Evolutionary conservation across 2,797 vertebrate species (phyloP), one percentile per base, ranked within the genome.

Genomic region (Oreonectes daqikongensis): DNA sequence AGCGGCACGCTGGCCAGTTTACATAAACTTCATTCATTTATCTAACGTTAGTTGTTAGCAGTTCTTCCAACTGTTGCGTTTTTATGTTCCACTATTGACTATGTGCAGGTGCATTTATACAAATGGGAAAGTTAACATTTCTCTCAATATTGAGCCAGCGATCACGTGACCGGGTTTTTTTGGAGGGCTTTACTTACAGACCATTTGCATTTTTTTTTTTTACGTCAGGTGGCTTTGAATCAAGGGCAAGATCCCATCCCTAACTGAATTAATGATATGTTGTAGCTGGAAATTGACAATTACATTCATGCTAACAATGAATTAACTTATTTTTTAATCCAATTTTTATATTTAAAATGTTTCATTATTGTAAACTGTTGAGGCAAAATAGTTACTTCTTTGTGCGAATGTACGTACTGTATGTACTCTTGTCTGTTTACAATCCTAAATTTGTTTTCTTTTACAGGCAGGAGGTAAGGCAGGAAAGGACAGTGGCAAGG

Each of bases 401-500:
- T n/a, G n/a, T n/a, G n/a, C n/a, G n/a, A n/a, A n/a, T n/a, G n/a
- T n/a, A n/a, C n/a, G n/a, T n/a, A n/a, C n/a, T n/a, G n/a, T n/a
- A n/a, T n/a, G n/a, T n/a, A n/a, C n/a, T n/a, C n/a, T n/a, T n/a
- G n/a, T n/a, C n/a, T n/a, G 46, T 4, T 0, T 11, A 42, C 1
- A 28, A 2, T 35, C 30, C 14, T n/a, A 64, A 18, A 35, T 22
- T 10, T 14, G 12, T 48, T 18, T 64, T 53, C 2, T 64, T 22
- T 69, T 69, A 7, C 87, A 98, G 96, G 97, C 96, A 91, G 97
- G 97, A 79, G 96, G 97, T 64, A 98, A 98, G 87, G 96, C 96
- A 86, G 97, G 97, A 83, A 98, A 98, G 85, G 97, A 98, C 91
- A 97, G 96, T 28, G 96, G 96, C 82, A 98, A 98, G 89, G 96